Base-by-base conservation (phyloP, 2,888 invertebrate species). In the Leptopilina drosophilae region DNA sequence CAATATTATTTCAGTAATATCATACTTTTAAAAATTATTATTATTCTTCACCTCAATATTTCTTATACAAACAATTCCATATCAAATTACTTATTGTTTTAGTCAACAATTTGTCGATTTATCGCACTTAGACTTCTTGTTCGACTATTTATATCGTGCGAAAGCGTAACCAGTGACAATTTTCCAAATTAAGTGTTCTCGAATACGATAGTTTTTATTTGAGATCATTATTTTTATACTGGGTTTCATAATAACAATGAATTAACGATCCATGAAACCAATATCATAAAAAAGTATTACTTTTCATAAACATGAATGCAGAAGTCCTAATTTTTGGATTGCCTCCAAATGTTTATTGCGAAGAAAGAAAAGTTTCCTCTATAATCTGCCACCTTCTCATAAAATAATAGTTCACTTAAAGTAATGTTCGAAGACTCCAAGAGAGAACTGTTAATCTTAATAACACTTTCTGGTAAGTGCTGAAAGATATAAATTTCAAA, bases 211-310 rank as follows among this genome's bases (percentile, higher is more conserved):
- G 53, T 73, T 73, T 73, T 73, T 73, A 73, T 20, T 62, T 62
- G 1, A 26, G 14, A 69, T n/a, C 12, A 53, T 69, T 33, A 53
- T 69, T 69, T 33, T 69, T 69, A 53, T 33, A 56, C 4, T 46
- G 0, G n/a, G 26, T 69, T 69, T 69, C 69, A 49, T 53, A 69
- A 69, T 69, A 69, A 56, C 26, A 62, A 62, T 62, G 56, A 33
- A 73, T 56, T 73, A 73, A 73, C 73, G 73, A 56, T n/a, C 73
- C 73, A 73, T 73, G 73, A 73, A 73, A 73, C 33, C 56, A n/a
- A 73, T 73, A 56, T 26, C 12, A 33, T n/a, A 73, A 73, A 56
- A 59, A 73, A 73, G 73, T 33, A n/a, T 26, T 56, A 9, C 73
- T 56, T 73, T 73, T 56, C 56, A 73, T 73, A n/a, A 73, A 56